phyloP scores from a whole-genome alignment of 2,797 vertebrate species.

The Ceyx erithaca region DNA sequence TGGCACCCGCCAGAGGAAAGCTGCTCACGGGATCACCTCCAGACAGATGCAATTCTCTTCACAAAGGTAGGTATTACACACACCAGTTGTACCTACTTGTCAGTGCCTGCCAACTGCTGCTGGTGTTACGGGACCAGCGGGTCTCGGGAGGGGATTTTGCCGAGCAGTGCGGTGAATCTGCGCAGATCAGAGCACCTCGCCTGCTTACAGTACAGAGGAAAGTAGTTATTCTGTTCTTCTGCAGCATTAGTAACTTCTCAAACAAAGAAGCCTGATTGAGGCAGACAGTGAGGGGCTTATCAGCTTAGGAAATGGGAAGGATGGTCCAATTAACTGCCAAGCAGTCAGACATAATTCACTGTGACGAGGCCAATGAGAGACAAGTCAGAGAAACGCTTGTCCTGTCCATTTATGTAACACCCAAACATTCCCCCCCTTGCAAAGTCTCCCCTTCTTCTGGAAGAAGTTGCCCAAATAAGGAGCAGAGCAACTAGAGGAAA shows the following conservation, averaged over 20 bases:
- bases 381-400: slow-evolving; percentile 43
- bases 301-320: slow-evolving; percentile 84
- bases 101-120: too few species aligned
- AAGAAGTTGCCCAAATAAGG: neutral
- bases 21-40: too few species aligned
- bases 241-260: slow-evolving; percentile 76
- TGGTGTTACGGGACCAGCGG: neutral
- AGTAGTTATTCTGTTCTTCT: slow-evolving; percentile 69
- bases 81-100: too few species aligned
- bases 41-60: too few species aligned
- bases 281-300: slow-evolving; percentile 81
- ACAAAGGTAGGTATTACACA: too few species aligned
- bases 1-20: too few species aligned
- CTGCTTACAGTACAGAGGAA: slow-evolving; percentile 52
- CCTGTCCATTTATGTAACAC: slow-evolving; percentile 43
- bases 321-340: slow-evolving; percentile 84
- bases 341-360: slow-evolving; percentile 80
- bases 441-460: neutral
- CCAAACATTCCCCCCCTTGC: neutral
- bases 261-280: slow-evolving; percentile 78
- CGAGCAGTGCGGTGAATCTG: slow-evolving; percentile 1
- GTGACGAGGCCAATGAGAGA: slow-evolving; percentile 74
- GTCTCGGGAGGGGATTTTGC: neutral
- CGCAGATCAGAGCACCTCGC: slow-evolving; percentile 11
- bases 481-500: neutral